Evolutionary conservation across 2,113 vertebrate genomes (phyloP).

Genomic region (Stegastes partitus): DNA sequence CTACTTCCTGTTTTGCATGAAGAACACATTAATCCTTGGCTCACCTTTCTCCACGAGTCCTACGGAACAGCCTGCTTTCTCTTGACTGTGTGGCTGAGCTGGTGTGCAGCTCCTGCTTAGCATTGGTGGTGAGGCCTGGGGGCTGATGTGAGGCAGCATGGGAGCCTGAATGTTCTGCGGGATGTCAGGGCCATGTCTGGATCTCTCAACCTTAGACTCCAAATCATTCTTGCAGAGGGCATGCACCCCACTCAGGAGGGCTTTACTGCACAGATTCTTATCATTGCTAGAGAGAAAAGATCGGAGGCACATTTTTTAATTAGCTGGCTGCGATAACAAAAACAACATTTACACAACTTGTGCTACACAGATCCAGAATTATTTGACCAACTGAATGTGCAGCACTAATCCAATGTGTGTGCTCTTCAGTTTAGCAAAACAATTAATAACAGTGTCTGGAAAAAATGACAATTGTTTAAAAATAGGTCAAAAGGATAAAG

Average conservation of each 20-base stretch:
- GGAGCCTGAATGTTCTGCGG: slow-evolving; percentile 8
- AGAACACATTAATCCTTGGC: slow-evolving; percentile 21
- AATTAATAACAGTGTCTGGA: slow-evolving; percentile 16
- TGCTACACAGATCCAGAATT: neutral
- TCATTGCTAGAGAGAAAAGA: slow-evolving; percentile 87
- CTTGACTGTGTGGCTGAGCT: slow-evolving; percentile 47
- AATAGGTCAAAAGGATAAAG: slow-evolving; percentile 48
- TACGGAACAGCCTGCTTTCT: neutral
- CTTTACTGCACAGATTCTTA: slow-evolving; percentile 95
- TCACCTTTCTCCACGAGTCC: slow-evolving; percentile 60
- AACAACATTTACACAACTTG: neutral
- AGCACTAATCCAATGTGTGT: neutral
- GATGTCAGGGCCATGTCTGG: slow-evolving; percentile 46
- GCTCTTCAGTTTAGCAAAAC: slow-evolving; percentile 13
- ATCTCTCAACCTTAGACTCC: slow-evolving; percentile 80
- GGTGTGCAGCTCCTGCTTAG: slow-evolving; percentile 44
- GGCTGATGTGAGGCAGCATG: slow-evolving; percentile 1
- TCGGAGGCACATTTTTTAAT: neutral
- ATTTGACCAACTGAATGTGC: neutral
- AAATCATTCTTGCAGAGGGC: slow-evolving; percentile 91
- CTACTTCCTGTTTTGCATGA: slow-evolving; percentile 54
- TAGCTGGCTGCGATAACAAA: neutral
- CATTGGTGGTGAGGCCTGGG: slow-evolving; percentile 33
- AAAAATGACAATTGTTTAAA: neutral
- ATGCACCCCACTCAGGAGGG: slow-evolving; percentile 91